Conservation (phyloP, 2,113 vertebrate species). For the Isichthys henryi region DNA sequence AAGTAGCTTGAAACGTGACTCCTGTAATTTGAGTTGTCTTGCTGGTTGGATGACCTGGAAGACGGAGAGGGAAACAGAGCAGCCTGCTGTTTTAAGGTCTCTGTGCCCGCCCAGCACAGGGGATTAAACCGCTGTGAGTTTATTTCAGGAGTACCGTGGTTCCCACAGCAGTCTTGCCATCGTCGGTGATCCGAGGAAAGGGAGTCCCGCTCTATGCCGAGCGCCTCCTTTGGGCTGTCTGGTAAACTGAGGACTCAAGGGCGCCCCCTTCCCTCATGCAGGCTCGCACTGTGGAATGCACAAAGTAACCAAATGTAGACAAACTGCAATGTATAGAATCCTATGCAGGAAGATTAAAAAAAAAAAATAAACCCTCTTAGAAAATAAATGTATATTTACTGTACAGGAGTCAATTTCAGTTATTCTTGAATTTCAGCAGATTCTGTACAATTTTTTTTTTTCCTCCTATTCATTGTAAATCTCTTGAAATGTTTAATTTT, state of each 20-base stretch:
- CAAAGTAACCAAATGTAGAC: conserved; percentile 90
- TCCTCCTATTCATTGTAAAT: conserved; percentile 76
- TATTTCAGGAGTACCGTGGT: conserved; percentile 51
- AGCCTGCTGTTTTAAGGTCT: conserved; percentile 37
- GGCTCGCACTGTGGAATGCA: conserved; percentile 68
- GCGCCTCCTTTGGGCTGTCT: conserved; percentile 41
- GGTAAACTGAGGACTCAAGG: conserved; percentile 37
- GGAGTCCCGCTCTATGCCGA: conserved; percentile 54
- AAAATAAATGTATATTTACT: conserved; percentile 84
- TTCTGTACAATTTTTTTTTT: conserved; percentile 77
- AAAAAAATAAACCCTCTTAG: conserved; percentile 75
- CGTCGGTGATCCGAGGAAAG: conserved; percentile 36
- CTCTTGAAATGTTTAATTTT: conserved; percentile 73
- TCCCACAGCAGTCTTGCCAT: conserved; percentile 45
- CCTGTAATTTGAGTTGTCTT: conserved; percentile 33
- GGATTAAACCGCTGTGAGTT: conserved; percentile 51
- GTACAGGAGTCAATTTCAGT: conserved; percentile 88
- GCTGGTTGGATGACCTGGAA: conserved; percentile 45
- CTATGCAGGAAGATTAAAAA: conserved; percentile 87
- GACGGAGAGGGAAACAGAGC: conserved; percentile 47
- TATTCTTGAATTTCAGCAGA: conserved; percentile 76
- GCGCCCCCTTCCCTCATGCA: conserved; percentile 45
- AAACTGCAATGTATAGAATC: conserved; percentile 74
- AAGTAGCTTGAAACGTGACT: conserved; percentile 57
- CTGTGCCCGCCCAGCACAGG: conserved; percentile 45